phyloP scores from a whole-genome alignment of 1,140 invertebrate genomes.

The Neelides sp. region DNA sequence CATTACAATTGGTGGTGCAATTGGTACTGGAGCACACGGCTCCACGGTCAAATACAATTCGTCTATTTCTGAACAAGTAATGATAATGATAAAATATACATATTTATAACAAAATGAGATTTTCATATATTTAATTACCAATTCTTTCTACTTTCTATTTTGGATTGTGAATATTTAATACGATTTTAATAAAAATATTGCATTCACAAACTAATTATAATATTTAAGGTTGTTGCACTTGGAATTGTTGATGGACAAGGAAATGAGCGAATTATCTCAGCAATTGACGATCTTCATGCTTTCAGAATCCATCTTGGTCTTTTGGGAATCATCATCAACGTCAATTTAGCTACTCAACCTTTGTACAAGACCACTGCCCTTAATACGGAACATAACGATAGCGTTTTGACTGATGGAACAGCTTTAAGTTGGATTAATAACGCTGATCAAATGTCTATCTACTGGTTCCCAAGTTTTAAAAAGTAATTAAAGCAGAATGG shows the following conservation, averaged over 20 bases:
- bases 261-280: neutral
- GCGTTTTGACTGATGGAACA: neutral
- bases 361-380: neutral
- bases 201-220: too few species aligned
- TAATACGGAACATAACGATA: neutral
- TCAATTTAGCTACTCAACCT: neutral
- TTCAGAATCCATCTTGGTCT: neutral
- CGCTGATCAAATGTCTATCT: neutral
- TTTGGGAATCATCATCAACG: conserved; percentile 1
- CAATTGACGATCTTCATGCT: neutral
- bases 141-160: too few species aligned
- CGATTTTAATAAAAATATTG: too few species aligned
- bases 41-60: neutral
- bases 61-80: neutral
- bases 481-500: too few species aligned
- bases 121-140: too few species aligned
- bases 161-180: too few species aligned
- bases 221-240: neutral
- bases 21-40: conserved; percentile 11
- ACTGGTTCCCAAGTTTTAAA: neutral
- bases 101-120: too few species aligned
- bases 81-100: neutral
- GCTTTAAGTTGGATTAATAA: neutral
- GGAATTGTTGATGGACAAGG: conserved; percentile 1
- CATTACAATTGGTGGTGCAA: conserved; percentile 9